Conservation (phyloP, 2,888 invertebrate genomes). For the Cephus spinipes region DNA sequence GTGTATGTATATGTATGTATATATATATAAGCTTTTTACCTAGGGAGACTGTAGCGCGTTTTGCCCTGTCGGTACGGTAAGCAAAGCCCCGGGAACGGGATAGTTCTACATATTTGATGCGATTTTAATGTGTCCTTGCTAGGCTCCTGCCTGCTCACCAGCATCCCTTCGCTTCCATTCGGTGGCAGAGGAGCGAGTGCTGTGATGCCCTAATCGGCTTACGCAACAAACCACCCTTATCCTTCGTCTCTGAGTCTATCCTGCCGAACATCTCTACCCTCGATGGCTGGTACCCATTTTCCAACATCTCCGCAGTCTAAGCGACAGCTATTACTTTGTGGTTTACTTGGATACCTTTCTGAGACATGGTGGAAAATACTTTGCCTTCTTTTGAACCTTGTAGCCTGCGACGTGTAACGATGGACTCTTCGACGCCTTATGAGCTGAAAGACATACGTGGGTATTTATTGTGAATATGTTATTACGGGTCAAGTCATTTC, state of each 20-base stretch:
- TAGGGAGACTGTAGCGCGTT: not conserved
- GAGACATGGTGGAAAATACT: not conserved
- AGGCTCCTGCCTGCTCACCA: conserved; percentile 36
- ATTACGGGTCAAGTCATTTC: no score
- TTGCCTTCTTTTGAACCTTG: no score
- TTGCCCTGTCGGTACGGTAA: not conserved
- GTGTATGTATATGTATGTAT: not conserved
- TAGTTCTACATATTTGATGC: conserved; percentile 61
- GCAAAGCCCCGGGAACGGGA: conserved; percentile 14
- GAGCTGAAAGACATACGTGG: no score
- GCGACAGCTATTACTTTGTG: conserved; percentile 43
- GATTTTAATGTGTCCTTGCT: conserved; percentile 66
- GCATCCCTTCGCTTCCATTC: conserved; percentile 31
- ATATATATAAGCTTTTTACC: conserved; percentile 41
- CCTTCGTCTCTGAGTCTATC: conserved; percentile 27
- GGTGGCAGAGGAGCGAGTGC: conserved; percentile 40
- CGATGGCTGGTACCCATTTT: not conserved
- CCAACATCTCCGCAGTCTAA: conserved; percentile 21
- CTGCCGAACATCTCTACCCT: conserved; percentile 14
- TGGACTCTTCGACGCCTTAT: no score
- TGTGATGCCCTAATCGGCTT: conserved; percentile 65
- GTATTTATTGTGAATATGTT: no score
- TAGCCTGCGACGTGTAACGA: no score
- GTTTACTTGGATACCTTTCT: conserved; percentile 24
- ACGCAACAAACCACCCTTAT: conserved; percentile 57